A percentile compares a stretch with the other conserved stretches of the same genome.
phyloP scores from a whole-genome alignment of 2,113 vertebrate genomes.

The Ia io region DNA sequence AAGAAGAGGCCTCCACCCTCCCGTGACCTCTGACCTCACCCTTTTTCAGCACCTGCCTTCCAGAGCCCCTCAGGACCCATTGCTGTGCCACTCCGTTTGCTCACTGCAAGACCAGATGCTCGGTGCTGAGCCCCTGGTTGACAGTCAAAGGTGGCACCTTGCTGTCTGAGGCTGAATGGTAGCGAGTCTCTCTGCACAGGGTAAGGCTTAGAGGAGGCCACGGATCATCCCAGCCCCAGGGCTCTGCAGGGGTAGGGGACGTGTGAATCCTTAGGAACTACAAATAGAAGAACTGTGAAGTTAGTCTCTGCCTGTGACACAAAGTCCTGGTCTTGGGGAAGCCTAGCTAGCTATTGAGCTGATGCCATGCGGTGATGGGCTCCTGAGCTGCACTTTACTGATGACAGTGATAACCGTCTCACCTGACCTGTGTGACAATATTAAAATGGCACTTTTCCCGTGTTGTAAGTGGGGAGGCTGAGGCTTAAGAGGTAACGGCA shows the following conservation, averaged over 20 bases:
- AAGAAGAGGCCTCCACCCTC: neutral
- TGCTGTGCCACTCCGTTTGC: neutral
- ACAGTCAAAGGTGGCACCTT: neutral
- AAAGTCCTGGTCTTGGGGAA: neutral
- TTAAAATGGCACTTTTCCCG: neutral
- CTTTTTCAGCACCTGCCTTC: neutral
- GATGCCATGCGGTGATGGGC: neutral
- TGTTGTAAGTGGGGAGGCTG: neutral
- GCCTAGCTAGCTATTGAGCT: neutral
- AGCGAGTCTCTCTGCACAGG: neutral
- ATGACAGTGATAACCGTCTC: neutral
- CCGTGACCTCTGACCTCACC: neutral
- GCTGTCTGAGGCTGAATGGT: neutral
- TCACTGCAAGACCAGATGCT: neutral
- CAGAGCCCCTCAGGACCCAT: neutral
- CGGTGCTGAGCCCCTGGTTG: neutral
- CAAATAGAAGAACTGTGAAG: neutral
- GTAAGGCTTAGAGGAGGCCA: neutral
- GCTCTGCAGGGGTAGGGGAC: neutral
- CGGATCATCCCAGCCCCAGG: neutral
- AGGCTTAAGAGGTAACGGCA: neutral
- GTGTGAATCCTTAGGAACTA: neutral
- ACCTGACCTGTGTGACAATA: neutral
- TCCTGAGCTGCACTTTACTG: neutral
- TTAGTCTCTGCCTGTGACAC: neutral